Evolutionary conservation across 2,888 invertebrate genomes (phyloP).

Genomic region (Sinopyrophorus schimmeli): DNA sequence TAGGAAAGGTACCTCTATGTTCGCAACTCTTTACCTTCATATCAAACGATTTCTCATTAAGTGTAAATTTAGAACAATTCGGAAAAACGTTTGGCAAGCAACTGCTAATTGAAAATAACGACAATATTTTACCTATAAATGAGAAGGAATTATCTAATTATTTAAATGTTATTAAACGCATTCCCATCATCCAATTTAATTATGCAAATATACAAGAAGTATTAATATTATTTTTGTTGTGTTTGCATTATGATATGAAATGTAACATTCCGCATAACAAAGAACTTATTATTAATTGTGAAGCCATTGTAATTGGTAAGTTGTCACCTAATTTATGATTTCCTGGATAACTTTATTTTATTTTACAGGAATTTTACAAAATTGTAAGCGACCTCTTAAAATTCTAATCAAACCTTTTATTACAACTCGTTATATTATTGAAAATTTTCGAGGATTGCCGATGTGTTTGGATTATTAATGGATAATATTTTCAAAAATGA

Average conservation of each 20-base stretch:
- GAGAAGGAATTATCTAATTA: conserved; percentile 31
- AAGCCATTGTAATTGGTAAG: conserved; percentile 43
- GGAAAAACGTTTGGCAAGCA: too few species aligned
- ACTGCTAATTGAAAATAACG: conserved; percentile 1
- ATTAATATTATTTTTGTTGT: conserved; percentile 43
- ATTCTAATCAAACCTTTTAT: conserved; percentile 35
- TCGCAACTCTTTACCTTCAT: conserved; percentile 37
- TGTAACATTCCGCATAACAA: conserved; percentile 14
- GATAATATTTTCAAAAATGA: too few species aligned
- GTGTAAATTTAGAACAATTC: neutral
- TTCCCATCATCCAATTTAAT: conserved; percentile 44
- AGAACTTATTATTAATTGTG: conserved; percentile 21
- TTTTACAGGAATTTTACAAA: conserved; percentile 41
- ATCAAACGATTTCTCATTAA: conserved; percentile 36
- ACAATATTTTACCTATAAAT: conserved; percentile 28
- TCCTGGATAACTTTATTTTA: too few species aligned
- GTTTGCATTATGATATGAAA: conserved; percentile 43
- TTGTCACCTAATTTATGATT: too few species aligned
- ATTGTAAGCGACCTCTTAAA: conserved; percentile 36
- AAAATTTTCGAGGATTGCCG: too few species aligned
- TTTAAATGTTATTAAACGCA: conserved; percentile 40
- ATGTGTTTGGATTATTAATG: too few species aligned
- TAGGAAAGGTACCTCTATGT: conserved; percentile 32
- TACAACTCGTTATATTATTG: conserved; percentile 37
- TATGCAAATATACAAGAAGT: conserved; percentile 38